Percentiles rank a stretch among this genome's conserved stretches.
Evolutionary conservation across 1,140 invertebrate species (phyloP).

Genomic region (Thrips palmi): DNA sequence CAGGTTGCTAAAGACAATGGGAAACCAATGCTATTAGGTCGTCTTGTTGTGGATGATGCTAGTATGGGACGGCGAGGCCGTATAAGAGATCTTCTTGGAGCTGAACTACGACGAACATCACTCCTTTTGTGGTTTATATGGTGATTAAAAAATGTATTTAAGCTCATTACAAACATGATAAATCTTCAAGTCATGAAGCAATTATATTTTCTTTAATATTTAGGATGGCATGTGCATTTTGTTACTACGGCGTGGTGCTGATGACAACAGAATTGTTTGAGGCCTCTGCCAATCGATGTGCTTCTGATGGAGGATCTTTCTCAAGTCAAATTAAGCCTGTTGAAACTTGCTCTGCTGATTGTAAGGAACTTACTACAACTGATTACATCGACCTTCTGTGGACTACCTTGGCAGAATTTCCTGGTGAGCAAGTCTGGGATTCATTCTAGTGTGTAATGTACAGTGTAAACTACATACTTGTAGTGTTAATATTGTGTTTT

Average conservation of each 20-base stretch:
- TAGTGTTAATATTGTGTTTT: slow-evolving; percentile 1
- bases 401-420: slow-evolving; percentile 91
- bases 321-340: slow-evolving; percentile 14
- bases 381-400: slow-evolving; percentile 88
- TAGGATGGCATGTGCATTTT: slow-evolving; percentile 87
- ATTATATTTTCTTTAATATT: slow-evolving; percentile 18
- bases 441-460: background rate
- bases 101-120: slow-evolving; percentile 65
- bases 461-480: background rate
- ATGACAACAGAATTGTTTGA: slow-evolving; percentile 91
- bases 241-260: slow-evolving; percentile 87
- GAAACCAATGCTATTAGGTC: slow-evolving; percentile 70
- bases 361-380: slow-evolving; percentile 54
- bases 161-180: background rate
- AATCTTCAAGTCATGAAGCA: background rate
- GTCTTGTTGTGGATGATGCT: slow-evolving; percentile 64
- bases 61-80: slow-evolving; percentile 41
- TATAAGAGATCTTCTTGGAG: slow-evolving; percentile 57
- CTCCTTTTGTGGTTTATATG: slow-evolving; percentile 84
- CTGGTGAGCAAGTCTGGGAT: slow-evolving; percentile 33
- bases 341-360: slow-evolving; percentile 44
- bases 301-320: slow-evolving; percentile 11
- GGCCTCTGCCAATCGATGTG: slow-evolving; percentile 30
- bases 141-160: slow-evolving; percentile 27
- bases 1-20: slow-evolving; percentile 70